A percentile compares a stretch with the other conserved stretches of the same genome.
Conservation (phyloP, 1,140 invertebrate genomes). For the Eueides isabella region DNA sequence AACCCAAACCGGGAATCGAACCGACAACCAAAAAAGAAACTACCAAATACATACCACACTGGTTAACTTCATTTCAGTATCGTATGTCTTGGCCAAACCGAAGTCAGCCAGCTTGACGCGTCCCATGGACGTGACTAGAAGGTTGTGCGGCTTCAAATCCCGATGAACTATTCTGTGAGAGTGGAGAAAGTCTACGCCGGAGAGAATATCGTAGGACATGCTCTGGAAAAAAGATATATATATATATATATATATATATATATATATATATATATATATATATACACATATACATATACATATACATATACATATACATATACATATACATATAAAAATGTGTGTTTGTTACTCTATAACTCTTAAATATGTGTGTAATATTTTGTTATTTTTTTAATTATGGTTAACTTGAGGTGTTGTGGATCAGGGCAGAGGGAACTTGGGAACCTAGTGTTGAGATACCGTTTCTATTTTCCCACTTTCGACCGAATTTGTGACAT, state of each 20-base stretch:
- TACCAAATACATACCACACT: constrained; percentile 89
- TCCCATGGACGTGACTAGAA: constrained; percentile 92
- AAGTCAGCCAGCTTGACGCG: constrained; percentile 98
- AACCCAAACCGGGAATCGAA: not conserved
- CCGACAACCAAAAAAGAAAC: constrained; percentile 4
- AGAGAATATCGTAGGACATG: constrained; percentile 93
- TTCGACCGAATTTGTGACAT: too few relatives aligned
- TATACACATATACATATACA: too few relatives aligned
- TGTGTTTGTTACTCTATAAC: not conserved
- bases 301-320: too few relatives aligned
- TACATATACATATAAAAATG: too few relatives aligned
- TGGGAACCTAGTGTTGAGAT: too few relatives aligned
- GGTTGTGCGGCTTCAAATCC: constrained; percentile 97
- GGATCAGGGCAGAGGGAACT: too few relatives aligned
- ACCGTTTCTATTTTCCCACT: too few relatives aligned
- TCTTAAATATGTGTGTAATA: too few relatives aligned
- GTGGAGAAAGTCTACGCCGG: constrained; percentile 97
- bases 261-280: too few relatives aligned
- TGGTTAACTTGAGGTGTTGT: too few relatives aligned
- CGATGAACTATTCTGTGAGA: constrained; percentile 94
- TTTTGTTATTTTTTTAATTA: too few relatives aligned
- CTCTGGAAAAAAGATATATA: constrained; percentile 83
- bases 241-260: not conserved
- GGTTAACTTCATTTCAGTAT: constrained; percentile 96
- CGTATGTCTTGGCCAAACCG: constrained; percentile 96